Percentiles rank a stretch among this genome's conserved stretches.
Conservation (phyloP, 2,888 invertebrate species). For the Drosophila acutilabella region DNA sequence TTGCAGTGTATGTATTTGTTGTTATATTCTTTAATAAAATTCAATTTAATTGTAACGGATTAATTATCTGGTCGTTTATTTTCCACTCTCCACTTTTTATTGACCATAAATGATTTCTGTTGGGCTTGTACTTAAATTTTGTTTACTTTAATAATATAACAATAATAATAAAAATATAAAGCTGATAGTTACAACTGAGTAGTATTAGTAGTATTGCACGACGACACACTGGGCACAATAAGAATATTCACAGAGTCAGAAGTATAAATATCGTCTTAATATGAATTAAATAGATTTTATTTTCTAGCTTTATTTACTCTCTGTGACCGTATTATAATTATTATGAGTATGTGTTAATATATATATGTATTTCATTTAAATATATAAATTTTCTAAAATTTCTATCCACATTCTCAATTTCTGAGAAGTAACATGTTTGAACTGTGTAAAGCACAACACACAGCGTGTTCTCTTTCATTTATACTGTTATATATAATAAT, state of each 20-base stretch:
- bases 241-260: constrained; percentile 40
- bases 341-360: neutral
- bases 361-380: neutral
- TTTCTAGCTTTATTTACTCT: constrained; percentile 4
- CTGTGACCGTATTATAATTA: neutral
- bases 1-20: constrained; percentile 8
- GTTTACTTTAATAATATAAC: neutral
- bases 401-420: constrained; percentile 25
- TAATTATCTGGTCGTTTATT: constrained; percentile 4
- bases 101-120: constrained; percentile 5
- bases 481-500: neutral
- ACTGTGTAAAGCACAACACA: constrained; percentile 6
- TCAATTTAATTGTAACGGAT: constrained; percentile 27
- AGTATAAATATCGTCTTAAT: constrained; percentile 19
- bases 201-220: constrained; percentile 24
- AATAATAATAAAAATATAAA: constrained; percentile 31
- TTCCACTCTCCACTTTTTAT: neutral
- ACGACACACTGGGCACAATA: constrained; percentile 32
- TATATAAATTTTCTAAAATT: constrained; percentile 9
- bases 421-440: constrained; percentile 8
- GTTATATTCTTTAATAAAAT: constrained; percentile 19
- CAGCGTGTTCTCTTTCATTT: neutral
- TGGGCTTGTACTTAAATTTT: neutral
- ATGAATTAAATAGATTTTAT: neutral
- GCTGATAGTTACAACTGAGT: constrained; percentile 27